Base-by-base conservation (phyloP, 2,113 vertebrate species). In the Lepisosteus osseus region DNA sequence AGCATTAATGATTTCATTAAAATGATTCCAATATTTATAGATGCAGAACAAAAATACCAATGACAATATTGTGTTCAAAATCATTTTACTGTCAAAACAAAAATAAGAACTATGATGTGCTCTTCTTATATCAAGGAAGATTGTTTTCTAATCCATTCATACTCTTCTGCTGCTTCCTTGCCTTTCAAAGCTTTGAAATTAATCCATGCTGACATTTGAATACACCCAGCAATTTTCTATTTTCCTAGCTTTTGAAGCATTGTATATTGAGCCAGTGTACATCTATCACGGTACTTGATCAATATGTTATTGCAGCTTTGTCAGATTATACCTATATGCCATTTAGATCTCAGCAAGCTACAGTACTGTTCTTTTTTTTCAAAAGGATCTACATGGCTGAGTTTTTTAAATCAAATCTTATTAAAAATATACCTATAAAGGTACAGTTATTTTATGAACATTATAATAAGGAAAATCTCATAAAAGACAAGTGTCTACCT, bases 121-220 rank as follows among this genome's bases (percentile, higher is more conserved):
- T 15, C 57, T 59, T 13, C 14, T 59, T 13, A 59, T 59, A 59
- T n/a, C 57, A 59, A 5, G 13, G n/a, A 59, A 59, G 4, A 13
- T 59, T 59, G 57, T 59, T 59, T 59, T 59, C 57, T 59, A 59
- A 59, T 59, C 3, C 57, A 59, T 13, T 15, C 57, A 59, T 13
- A 15, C 57, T 59, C 57, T 59, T 59, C 14, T 59, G 11, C 4
- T 59, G 12, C 57, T 6, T 3, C 2, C 47, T 51, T 51, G 47
- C 47, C 45, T 47, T 45, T 17, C 45, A 67, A 79, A 86, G 82
- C 82, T 82, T 84, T 80, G 8, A 15, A 74, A 77, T 55, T 77
- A 72, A 78, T 78, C 78, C 51, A 41, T 74, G 72, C 71, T 90
- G 85, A 86, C 84, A 85, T 88, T 86, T 88, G 78, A 88, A 87